A percentile compares a stretch with the other conserved stretches of the same genome.
Evolutionary conservation across 1,140 invertebrate species (phyloP).

Genomic region (Drosophila sturtevanti): DNA sequence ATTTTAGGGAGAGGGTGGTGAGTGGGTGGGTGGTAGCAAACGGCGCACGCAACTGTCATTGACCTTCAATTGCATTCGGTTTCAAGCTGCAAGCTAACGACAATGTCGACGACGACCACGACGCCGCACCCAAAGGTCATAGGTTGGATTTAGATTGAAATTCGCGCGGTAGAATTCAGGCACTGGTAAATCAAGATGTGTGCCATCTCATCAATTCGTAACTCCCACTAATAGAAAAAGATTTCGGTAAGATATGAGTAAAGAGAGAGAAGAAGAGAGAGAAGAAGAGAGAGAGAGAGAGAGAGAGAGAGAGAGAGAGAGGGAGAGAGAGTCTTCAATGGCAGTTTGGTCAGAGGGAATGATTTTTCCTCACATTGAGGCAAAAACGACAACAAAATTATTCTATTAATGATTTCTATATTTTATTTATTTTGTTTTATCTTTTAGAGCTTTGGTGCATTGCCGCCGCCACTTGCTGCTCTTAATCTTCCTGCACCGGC

Average conservation of each 20-base stretch:
- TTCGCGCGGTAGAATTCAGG: conserved; percentile 33
- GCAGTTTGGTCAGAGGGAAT: too few species aligned
- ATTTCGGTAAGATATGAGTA: too few species aligned
- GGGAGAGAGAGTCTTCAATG: too few species aligned
- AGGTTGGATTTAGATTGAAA: conserved; percentile 51
- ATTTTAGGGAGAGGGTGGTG: not conserved
- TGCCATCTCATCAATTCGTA: conserved; percentile 2
- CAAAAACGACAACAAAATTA: too few species aligned
- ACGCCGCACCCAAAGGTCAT: conserved; percentile 78
- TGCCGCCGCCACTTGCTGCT: conserved; percentile 12
- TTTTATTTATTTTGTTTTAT: not conserved
- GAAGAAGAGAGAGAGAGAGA: too few species aligned
- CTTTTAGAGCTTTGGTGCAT: conserved; percentile 30
- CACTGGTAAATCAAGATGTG: not conserved
- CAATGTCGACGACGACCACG: conserved; percentile 14
- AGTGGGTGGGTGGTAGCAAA: conserved; percentile 39
- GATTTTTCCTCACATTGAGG: not conserved
- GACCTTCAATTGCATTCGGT: conserved; percentile 75
- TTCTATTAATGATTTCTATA: not conserved
- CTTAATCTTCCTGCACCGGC: conserved; percentile 4
- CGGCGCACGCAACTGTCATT: conserved; percentile 78
- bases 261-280: too few species aligned
- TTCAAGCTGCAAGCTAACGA: conserved; percentile 48
- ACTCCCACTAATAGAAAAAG: not conserved
- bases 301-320: too few species aligned